Conservation (phyloP, 2,797 vertebrate species). For the Silurus aristotelis region DNA sequence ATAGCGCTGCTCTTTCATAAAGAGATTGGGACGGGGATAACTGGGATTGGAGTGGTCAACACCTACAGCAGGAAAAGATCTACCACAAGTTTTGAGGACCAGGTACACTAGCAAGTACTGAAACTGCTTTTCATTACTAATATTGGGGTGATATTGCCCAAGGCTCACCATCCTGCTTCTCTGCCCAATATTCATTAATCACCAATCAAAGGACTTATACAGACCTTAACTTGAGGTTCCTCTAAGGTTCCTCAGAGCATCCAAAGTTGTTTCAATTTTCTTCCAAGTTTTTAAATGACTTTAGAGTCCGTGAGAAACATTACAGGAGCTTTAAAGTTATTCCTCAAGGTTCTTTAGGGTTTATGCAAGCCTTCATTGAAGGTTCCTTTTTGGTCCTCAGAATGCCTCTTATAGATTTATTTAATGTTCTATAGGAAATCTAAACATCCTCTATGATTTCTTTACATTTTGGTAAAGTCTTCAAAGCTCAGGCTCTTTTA, state of each 20-base stretch:
- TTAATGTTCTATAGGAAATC: too few species aligned
- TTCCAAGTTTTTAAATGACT: too few species aligned
- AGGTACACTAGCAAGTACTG: not conserved
- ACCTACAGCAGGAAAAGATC: slow-evolving; percentile 39
- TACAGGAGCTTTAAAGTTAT: too few species aligned
- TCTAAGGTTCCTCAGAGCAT: not conserved
- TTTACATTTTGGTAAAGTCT: too few species aligned
- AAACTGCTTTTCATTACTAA: not conserved
- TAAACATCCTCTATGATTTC: too few species aligned
- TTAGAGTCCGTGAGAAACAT: too few species aligned
- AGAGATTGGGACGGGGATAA: slow-evolving; percentile 25
- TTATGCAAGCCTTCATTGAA: too few species aligned
- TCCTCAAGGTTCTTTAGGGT: too few species aligned
- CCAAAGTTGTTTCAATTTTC: not conserved
- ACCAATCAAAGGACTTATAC: not conserved
- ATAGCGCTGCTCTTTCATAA: slow-evolving; percentile 27
- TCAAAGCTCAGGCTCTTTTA: too few species aligned
- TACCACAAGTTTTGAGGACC: slow-evolving; percentile 22
- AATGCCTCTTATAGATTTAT: too few species aligned
- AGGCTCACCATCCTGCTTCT: not conserved
- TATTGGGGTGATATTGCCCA: not conserved
- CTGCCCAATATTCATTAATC: not conserved
- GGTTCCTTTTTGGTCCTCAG: too few species aligned
- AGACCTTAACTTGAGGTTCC: not conserved
- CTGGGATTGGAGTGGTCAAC: slow-evolving; percentile 51